Evolutionary conservation across 2,888 invertebrate genomes (phyloP), one percentile per base, ranked within the genome.

Genomic region (Drosophila limbata): DNA sequence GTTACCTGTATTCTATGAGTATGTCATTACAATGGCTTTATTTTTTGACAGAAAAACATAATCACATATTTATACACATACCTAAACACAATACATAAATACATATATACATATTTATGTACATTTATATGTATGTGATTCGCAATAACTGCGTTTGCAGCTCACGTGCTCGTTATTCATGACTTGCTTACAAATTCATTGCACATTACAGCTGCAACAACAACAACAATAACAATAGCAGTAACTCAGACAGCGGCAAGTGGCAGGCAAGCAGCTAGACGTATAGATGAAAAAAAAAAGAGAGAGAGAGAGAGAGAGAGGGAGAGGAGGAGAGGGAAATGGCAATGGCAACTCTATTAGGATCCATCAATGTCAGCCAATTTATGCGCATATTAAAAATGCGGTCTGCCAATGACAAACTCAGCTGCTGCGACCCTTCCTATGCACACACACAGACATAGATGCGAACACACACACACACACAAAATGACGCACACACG

Each of bases 321-420:
- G 13, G 13, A 15, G 45, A 21, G 37, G 19, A 11, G 9, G 15
- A 47, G 45, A 53, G 65, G 68, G 55, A 72, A 68, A 53, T 44
- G 64, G 68, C 59, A 73, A 59, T 67, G 72, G 73, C 79, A 75
- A 85, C 86, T 86, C 84, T 86, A 85, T 88, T 88, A 86, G 88
- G 81, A 88, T 80, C 86, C 86, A 86, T 88, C 85, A 86, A 86
- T 88, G 88, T 82, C 84, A 84, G 70, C 80, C 86, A 86, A 84
- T 86, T 86, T 86, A 85, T 86, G 88, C 80, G 88, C 86, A 86
- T 86, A 86, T 86, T 88, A 86, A 85, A 84, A 85, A 84, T 84
- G 84, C 69, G 85, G 85, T 84, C 85, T 86, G 86, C 72, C 80
- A 80, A 68, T 88, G 85, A 84, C 88, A 86, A 86, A 84, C 85